Percentiles rank a stretch among this genome's conserved stretches.
Evolutionary conservation across 2,113 vertebrate genomes (phyloP).

Genomic region (Dermatemys mawii): DNA sequence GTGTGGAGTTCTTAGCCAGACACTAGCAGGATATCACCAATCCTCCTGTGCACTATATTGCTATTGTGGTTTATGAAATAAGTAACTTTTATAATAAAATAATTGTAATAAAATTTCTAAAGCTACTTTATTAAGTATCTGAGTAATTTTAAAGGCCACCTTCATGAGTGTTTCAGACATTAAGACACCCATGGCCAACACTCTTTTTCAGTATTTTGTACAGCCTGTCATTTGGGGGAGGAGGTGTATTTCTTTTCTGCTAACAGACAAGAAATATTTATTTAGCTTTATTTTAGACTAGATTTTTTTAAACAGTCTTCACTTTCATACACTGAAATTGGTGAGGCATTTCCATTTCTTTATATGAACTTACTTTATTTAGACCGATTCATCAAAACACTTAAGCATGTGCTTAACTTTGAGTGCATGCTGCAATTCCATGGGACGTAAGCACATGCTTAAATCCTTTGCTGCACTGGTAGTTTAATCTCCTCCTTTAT

Average conservation of each 20-base stretch:
- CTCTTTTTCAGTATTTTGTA: neutral
- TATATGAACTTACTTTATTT: neutral
- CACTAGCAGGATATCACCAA: neutral
- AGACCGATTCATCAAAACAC: neutral
- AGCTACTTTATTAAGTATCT: neutral
- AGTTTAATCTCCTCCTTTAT: neutral
- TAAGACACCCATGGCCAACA: neutral
- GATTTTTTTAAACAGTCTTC: neutral
- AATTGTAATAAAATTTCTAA: neutral
- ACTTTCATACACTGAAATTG: neutral
- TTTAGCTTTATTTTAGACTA: neutral
- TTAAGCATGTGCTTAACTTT: neutral
- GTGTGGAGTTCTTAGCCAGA: neutral
- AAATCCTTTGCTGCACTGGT: neutral
- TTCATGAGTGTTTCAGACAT: neutral
- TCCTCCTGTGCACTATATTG: neutral
- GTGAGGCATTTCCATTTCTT: neutral
- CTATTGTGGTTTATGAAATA: neutral
- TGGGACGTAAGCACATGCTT: neutral
- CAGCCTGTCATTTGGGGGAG: neutral
- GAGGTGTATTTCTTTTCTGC: neutral
- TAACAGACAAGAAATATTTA: fast-evolving
- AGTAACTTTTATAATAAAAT: neutral
- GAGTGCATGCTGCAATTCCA: neutral
- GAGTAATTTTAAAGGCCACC: fast-evolving